phyloP scores from a whole-genome alignment of 2,797 vertebrate species.

The Semotilus atromaculatus region DNA sequence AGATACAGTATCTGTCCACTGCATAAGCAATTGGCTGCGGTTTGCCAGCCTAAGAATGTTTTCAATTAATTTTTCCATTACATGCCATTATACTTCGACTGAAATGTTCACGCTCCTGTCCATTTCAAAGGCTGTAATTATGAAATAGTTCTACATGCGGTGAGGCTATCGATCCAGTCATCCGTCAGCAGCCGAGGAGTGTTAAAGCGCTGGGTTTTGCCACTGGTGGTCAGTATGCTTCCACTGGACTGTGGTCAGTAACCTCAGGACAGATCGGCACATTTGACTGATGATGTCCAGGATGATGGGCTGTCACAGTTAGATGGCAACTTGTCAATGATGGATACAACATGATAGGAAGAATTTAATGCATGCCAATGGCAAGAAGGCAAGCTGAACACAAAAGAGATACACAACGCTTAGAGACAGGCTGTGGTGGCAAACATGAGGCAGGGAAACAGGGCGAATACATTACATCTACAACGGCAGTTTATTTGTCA shows the following conservation, averaged over 20 bases:
- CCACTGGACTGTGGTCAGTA: background rate
- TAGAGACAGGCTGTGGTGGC: background rate
- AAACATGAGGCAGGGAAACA: background rate
- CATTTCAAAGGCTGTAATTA: background rate
- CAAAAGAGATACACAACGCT: background rate
- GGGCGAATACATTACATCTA: background rate
- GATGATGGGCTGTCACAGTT: conserved; percentile 35
- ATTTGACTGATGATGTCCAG: conserved; percentile 15
- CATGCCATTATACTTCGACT: background rate
- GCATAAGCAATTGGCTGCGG: background rate
- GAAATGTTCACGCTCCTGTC: background rate
- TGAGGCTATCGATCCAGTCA: background rate
- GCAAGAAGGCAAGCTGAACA: background rate
- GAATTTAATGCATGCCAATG: conserved; percentile 21
- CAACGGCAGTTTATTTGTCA: background rate
- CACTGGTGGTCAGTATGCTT: background rate
- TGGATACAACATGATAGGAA: conserved; percentile 7
- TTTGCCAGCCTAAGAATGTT: conserved; percentile 18
- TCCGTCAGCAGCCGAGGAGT: background rate
- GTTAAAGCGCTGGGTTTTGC: background rate
- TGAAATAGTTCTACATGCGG: background rate
- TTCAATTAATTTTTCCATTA: conserved; percentile 7
- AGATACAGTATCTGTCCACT: background rate
- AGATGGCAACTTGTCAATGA: conserved; percentile 26
- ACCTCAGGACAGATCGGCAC: conserved; percentile 4